Percentiles rank a stretch among this genome's conserved stretches.
Evolutionary conservation across 2,113 vertebrate species (phyloP).

Genomic region (Rhipidura dahli): DNA sequence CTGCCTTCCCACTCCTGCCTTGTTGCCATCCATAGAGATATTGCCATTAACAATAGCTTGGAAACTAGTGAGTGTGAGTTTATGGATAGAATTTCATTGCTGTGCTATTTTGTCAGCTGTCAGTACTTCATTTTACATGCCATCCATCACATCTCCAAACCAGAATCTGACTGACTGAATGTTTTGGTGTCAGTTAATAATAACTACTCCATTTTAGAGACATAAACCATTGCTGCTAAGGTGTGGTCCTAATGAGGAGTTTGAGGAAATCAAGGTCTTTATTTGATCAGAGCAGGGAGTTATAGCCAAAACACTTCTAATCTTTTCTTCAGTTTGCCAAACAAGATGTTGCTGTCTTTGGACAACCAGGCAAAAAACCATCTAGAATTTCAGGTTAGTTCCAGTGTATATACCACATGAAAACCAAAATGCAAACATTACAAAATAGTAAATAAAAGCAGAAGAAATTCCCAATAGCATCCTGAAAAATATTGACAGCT

Average conservation of each 20-base stretch:
- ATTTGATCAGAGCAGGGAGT: background rate
- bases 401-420: background rate
- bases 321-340: background rate
- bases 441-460: background rate
- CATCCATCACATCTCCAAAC: background rate
- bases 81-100: background rate
- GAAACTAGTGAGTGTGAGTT: background rate
- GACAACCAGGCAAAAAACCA: background rate
- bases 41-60: background rate
- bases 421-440: background rate
- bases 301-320: background rate
- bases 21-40: background rate
- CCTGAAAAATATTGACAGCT: background rate
- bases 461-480: background rate
- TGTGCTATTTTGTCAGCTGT: background rate
- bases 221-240: background rate
- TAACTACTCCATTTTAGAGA: background rate
- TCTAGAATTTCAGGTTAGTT: background rate
- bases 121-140: conserved; percentile 8
- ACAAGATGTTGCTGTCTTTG: background rate
- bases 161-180: background rate
- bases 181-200: background rate
- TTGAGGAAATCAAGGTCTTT: background rate
- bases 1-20: background rate
- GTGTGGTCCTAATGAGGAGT: background rate